A percentile compares a stretch with the other conserved stretches of the same genome.
Evolutionary conservation across 2,797 vertebrate species (phyloP).

Genomic region (Gymnothorax reevesii): DNA sequence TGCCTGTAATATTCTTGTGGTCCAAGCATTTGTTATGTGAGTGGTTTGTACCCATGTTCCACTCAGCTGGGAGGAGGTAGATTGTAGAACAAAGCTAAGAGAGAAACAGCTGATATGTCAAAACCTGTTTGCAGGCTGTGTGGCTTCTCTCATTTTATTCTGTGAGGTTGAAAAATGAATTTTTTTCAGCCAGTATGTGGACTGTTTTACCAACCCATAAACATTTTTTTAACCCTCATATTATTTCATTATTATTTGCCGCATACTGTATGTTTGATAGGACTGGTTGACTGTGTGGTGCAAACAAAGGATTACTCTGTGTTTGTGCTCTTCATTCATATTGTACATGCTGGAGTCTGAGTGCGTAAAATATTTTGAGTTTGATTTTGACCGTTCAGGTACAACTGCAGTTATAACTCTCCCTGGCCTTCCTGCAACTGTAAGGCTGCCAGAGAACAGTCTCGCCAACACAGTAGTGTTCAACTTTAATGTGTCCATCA

Average conservation of each 20-base stretch:
- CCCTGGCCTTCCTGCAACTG: slow-evolving; percentile 31
- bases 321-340: neutral
- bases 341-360: neutral
- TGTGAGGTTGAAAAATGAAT: neutral
- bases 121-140: neutral
- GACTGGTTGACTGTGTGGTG: neutral
- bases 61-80: neutral
- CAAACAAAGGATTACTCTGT: neutral
- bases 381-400: slow-evolving; percentile 17
- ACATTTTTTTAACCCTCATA: neutral
- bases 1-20: neutral
- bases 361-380: neutral
- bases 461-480: slow-evolving; percentile 19
- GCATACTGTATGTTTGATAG: neutral
- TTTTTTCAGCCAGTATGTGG: neutral
- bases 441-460: slow-evolving; percentile 38
- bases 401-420: slow-evolving; percentile 35
- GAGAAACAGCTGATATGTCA: neutral
- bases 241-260: neutral
- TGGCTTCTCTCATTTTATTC: neutral
- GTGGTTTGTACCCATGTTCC: too few relatives aligned
- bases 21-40: neutral
- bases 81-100: neutral
- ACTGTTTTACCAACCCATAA: neutral
- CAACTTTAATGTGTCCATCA: slow-evolving; percentile 30